Base-by-base conservation (phyloP, 1,140 invertebrate genomes). In the Leptinotarsa defecta region DNA sequence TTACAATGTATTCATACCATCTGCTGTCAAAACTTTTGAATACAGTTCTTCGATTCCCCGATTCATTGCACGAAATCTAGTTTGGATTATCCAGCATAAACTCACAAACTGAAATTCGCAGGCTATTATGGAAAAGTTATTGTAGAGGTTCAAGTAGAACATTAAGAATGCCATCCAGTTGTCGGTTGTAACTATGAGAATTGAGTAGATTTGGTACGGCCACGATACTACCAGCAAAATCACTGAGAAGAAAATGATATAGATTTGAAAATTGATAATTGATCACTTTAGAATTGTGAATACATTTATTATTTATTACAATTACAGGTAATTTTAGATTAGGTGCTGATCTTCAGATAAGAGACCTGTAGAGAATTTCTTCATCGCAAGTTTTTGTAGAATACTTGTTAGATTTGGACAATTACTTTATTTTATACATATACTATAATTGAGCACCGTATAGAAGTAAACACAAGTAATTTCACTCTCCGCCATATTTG, bases 61-160 rank as follows among this genome's bases (percentile, higher is more conserved):
- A 69, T 19, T 48, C 20, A 70, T 8, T 70, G 8, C 43, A 15
- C 69, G 15, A 52, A 74, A 74, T 6, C 74, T 65, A 61, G 3
- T 70, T 13, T 69, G 24, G 13, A 75, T 15, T 8, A 75, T 49
- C 48, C 68, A 75, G 19, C 52, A 71, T 71, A 75, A 22, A 20
- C 34, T 48, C 22, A 71, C 61, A 49, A 75, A 75, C 48, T 71
- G 74, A 63, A 75, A 75, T 68, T 75, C 74, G 27, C 52, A 70
- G 15, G 57, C 27, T 19, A 68, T 68, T 15, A 61, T 71, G 3
- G 52, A 52, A 19, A 75, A 75, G 48, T 75, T 70, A 27, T 75
- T 71, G 57, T 64, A 75, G 20, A 52, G 15, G 48, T 75, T 75
- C 6, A 71, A 27, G 8, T 62, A 64, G 52, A 75, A 75, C 68